Conservation (phyloP, 1,140 invertebrate species). For the Macrostomum lignano region DNA sequence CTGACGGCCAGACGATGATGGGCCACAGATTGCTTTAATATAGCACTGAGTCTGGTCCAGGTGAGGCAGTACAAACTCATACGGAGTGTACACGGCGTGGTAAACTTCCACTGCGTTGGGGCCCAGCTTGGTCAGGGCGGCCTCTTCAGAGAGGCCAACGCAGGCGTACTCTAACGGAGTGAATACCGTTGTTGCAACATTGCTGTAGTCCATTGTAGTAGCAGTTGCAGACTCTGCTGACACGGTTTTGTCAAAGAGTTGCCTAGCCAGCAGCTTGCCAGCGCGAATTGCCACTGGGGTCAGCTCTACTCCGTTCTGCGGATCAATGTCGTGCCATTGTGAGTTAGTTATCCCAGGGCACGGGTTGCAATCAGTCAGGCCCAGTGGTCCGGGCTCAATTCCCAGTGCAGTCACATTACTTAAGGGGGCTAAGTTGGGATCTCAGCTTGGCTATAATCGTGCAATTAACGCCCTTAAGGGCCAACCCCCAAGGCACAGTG, state of each 20-base stretch:
- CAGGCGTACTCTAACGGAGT: slow-evolving; percentile 80
- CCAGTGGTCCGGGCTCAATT: too few relatives aligned
- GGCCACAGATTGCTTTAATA: slow-evolving; percentile 35
- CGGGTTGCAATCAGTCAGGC: too few relatives aligned
- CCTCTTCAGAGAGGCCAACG: slow-evolving; percentile 70
- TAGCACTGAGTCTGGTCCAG: slow-evolving; percentile 34
- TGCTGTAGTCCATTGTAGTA: slow-evolving; percentile 40
- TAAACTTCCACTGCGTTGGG: slow-evolving; percentile 40
- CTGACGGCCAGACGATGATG: slow-evolving; percentile 33
- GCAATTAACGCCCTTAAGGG: too few relatives aligned
- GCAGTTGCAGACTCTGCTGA: slow-evolving; percentile 1
- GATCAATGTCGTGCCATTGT: too few relatives aligned
- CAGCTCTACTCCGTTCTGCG: too few relatives aligned
- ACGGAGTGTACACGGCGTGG: slow-evolving; percentile 68
- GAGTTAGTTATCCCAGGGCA: too few relatives aligned
- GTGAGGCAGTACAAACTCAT: slow-evolving; percentile 72
- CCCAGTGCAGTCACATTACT: too few relatives aligned
- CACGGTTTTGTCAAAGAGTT: too few relatives aligned
- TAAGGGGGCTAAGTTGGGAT: too few relatives aligned
- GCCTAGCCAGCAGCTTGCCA: too few relatives aligned
- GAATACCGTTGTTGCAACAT: slow-evolving; percentile 83
- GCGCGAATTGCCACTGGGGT: slow-evolving; percentile 86
- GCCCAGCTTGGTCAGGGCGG: slow-evolving; percentile 37
- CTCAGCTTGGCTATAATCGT: too few relatives aligned
- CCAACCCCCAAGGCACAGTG: too few relatives aligned